Evolutionary conservation across 2,797 vertebrate genomes (phyloP), one percentile per base, ranked within the genome.

Genomic region (Catharus ustulatus): DNA sequence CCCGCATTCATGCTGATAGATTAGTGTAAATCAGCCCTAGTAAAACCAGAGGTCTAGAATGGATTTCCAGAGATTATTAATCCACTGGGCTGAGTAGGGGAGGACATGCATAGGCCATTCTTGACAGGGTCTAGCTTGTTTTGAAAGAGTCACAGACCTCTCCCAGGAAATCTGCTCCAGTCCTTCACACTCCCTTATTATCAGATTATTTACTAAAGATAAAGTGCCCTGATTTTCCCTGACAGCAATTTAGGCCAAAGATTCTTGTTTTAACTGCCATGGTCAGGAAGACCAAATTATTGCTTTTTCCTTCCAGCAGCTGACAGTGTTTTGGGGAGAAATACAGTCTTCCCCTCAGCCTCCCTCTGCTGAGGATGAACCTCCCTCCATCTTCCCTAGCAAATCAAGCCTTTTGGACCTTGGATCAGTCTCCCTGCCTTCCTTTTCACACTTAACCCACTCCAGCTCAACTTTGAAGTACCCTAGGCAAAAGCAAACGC

Each of bases 401-500:
- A 81, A 49, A 73, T 23, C 1, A 11, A 38, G 9, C 13, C 32
- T 87, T 78, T 63, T 46, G 42, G 43, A 66, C 11, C 18, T 76
- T 45, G 43, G 15, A 34, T 57, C 15, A 32, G 23, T 17, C 20
- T 64, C 49, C 17, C 32, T 34, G 21, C 38, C 43, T 72, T 78
- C 24, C 55, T 85, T 85, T 62, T 36, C 54, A 14, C 11, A 34
- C 17, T 78, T 30, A 54, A 3, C 6, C 0, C 29, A 24, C 10
- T 23, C 30, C 51, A 72, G 58, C 45, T 43, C 57, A 63, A 10
- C 38, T 34, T 10, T 46, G 21, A 84, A 51, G 29, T 6, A 15
- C 3, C 0, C 15, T 13, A 15, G n/a, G 13, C 45, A 42, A 58
- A 74, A 45, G 24, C 0, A 3, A 71, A 48, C 5, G 5, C 48